Base-by-base conservation (phyloP, 1,140 invertebrate genomes). In the Piezodorus guildinii region DNA sequence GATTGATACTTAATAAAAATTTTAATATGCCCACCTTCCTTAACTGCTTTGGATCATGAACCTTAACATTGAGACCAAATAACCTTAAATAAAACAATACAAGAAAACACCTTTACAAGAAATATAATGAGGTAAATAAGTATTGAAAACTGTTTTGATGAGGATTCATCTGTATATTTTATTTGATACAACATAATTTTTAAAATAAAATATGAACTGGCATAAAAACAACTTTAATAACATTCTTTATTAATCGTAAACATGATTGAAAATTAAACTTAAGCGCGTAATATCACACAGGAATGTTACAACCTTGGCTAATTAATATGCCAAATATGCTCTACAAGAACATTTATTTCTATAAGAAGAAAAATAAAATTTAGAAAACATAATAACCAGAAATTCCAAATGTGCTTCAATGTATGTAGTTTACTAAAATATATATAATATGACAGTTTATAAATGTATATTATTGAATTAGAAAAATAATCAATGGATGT, bases 201-300 rank as follows among this genome's bases (percentile, higher is more conserved):
- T 56, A 23, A 56, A 56, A 56, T 56, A 56, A 56, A 56, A 56
- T 56, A 56, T 23, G 52, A 56, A 23, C 52, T 56, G 52, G 23
- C 52, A 56, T 56, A 56, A 56, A 56, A 56, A 56, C 52, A 56
- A 56, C 23, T 23, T 56, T 25, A 49, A 56, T 56, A 56, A 56
- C 52, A 56, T 56, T 19, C 17, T 56, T 56, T 56, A 56, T 56
- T 56, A 23, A 56, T 27, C 10, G 15, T 56, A 56, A 21, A 56
- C 17, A 23, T 56, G 52, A 56, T 23, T 56, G 52, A 23, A 56
- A 56, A 56, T 56, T 56, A 56, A 56, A 56, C 52, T 16, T 56
- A 23, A 56, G 23, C 17, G 52, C 52, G 52, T 23, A 56, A 56
- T 56, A 56, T 56, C 52, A 56, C 52, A 56, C 52, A 56, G 52